Percentiles rank a stretch among this genome's conserved stretches.
Evolutionary conservation across 1,140 invertebrate species (phyloP).

Genomic region (Adelges cooleyi): DNA sequence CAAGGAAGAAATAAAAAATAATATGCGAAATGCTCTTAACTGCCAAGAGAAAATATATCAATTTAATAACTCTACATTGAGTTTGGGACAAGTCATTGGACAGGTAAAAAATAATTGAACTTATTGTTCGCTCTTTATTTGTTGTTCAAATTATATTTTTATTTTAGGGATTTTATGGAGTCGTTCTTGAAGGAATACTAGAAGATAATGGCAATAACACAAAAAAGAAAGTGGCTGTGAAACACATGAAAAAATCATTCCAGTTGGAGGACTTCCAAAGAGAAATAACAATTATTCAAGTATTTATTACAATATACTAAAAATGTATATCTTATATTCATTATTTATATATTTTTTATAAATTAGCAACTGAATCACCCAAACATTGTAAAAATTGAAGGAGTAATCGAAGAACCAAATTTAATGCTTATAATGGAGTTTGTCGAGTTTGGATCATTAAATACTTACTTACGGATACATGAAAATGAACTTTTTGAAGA

Average conservation of each 20-base stretch:
- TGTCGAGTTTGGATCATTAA: constrained; percentile 64
- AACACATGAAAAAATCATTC: constrained; percentile 33
- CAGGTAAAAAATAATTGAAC: not conserved
- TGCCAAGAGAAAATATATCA: constrained; percentile 16
- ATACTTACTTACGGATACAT: constrained; percentile 62
- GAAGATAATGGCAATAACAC: constrained; percentile 42
- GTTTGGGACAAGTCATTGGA: constrained; percentile 21
- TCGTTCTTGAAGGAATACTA: constrained; percentile 53
- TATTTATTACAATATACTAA: constrained; percentile 33
- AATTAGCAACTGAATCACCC: constrained; percentile 59
- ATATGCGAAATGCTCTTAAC: constrained; percentile 15
- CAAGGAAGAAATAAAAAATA: constrained; percentile 10
- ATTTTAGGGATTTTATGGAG: constrained; percentile 56
- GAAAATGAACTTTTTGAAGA: constrained; percentile 35
- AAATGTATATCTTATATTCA: too few species aligned
- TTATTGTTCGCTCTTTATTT: too few species aligned
- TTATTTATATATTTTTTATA: constrained; percentile 31
- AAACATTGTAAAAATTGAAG: constrained; percentile 78
- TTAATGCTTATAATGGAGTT: constrained; percentile 80
- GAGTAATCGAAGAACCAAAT: constrained; percentile 62
- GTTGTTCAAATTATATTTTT: too few species aligned
- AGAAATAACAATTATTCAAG: constrained; percentile 69
- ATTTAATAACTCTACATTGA: constrained; percentile 16
- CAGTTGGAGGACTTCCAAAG: constrained; percentile 49
- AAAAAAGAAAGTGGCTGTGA: constrained; percentile 31